Evolutionary conservation across 2,888 invertebrate genomes (phyloP).

Genomic region (Tupiocoris notatus): DNA sequence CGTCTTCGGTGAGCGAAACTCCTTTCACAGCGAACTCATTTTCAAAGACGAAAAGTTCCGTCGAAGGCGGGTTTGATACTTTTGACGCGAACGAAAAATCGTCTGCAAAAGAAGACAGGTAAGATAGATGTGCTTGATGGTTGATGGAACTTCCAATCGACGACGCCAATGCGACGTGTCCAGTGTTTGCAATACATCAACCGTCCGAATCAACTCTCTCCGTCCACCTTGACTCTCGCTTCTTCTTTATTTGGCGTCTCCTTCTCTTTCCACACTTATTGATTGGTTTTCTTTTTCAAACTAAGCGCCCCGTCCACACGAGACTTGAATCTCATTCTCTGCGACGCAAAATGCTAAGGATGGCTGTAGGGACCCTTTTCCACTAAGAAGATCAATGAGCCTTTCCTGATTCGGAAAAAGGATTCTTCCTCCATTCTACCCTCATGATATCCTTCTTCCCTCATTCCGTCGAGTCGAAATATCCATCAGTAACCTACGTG

Average conservation of each 20-base stretch:
- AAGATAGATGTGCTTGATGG: not conserved
- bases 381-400: not conserved
- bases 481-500: constrained; percentile 16
- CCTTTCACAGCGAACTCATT: not conserved
- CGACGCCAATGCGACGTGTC: not conserved
- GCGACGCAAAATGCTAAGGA: not conserved
- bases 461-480: not conserved
- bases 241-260: too few relatives aligned
- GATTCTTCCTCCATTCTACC: not conserved
- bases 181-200: not conserved
- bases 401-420: not conserved
- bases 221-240: too few relatives aligned
- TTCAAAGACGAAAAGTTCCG: too few relatives aligned
- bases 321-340: not conserved
- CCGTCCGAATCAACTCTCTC: not conserved
- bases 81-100: too few relatives aligned
- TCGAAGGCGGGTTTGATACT: too few relatives aligned
- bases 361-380: not conserved
- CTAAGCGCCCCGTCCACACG: not conserved
- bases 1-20: not conserved
- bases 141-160: not conserved
- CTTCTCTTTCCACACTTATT: constrained; percentile 1
- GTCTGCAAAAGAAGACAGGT: not conserved
- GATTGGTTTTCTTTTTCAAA: constrained; percentile 8
- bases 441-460: not conserved